Conservation (phyloP, 2,113 vertebrate species). For the Gobio gobio region DNA sequence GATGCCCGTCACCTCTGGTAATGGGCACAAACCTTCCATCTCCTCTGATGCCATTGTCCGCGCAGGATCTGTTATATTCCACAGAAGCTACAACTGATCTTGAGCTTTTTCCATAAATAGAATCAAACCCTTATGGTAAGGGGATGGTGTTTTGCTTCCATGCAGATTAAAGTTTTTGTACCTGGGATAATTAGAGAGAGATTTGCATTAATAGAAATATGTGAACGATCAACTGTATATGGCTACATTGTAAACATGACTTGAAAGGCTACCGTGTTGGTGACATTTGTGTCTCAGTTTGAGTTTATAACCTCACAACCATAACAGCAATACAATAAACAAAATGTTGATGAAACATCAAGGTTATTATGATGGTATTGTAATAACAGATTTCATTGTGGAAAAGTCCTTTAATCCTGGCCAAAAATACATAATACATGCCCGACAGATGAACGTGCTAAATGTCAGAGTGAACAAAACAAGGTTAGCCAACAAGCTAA, state of each 20-base stretch:
- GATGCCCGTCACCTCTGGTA: conserved; percentile 83
- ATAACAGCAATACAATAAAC: neutral
- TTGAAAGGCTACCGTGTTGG: neutral
- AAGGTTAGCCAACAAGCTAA: conserved; percentile 35
- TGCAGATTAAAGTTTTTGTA: neutral
- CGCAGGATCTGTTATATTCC: neutral
- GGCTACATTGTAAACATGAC: neutral
- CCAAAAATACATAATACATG: neutral
- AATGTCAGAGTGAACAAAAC: neutral
- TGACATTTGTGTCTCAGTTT: neutral
- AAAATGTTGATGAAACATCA: neutral
- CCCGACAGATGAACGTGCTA: no score
- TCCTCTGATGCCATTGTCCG: conserved; percentile 82
- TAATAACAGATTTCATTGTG: neutral
- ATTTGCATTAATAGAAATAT: neutral
- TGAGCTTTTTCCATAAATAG: conserved; percentile 62
- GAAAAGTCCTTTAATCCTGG: neutral
- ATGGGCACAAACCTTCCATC: conserved; percentile 82
- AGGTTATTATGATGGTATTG: neutral
- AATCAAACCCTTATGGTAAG: neutral
- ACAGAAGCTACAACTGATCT: conserved; percentile 64
- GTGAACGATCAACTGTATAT: neutral
- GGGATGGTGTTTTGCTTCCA: neutral
- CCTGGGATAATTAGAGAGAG: neutral
- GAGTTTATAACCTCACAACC: neutral